These are phyloP conservation scores for Nycticryphes semicollaris DNA, from an alignment of 2,113 vertebrate species.

Conservation along the genomic window DNA sequence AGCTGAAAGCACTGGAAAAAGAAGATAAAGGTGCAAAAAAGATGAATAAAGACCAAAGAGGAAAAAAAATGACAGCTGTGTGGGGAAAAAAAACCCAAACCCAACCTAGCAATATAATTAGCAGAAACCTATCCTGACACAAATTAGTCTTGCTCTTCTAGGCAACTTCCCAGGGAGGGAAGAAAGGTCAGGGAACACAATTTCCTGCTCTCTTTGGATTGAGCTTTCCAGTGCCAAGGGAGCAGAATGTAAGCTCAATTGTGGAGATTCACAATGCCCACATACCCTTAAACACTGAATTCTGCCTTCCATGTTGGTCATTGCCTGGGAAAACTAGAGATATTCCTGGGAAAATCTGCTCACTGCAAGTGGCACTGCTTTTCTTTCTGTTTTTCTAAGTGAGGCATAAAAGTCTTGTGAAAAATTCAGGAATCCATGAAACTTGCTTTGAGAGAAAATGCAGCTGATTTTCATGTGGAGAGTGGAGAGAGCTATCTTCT, in stretches of 20 bases:
- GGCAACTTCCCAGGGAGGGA: not conserved
- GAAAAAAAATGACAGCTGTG: not conserved
- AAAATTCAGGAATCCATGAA: not conserved
- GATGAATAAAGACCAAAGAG: not conserved
- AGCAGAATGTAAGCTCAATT: not conserved
- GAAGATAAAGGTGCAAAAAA: rapidly evolving
- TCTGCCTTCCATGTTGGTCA: not conserved
- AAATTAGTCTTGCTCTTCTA: not conserved
- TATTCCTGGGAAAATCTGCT: not conserved
- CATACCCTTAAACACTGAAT: not conserved
- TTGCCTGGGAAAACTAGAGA: not conserved
- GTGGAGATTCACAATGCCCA: not conserved
- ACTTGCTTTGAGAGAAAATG: not conserved
- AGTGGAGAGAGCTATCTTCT: not conserved
- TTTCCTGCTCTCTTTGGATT: not conserved
- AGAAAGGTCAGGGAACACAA: not conserved
- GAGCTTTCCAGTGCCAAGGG: not conserved
- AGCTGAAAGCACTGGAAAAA: not conserved
- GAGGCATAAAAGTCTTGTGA: not conserved
- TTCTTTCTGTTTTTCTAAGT: not conserved
- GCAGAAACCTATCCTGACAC: not conserved
- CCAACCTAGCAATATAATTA: not conserved
- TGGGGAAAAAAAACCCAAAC: too few species aligned
- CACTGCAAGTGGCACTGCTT: not conserved
- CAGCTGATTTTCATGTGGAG: not conserved